Evolutionary conservation across 2,888 invertebrate species (phyloP).

Genomic region (Cheilosia grossa): DNA sequence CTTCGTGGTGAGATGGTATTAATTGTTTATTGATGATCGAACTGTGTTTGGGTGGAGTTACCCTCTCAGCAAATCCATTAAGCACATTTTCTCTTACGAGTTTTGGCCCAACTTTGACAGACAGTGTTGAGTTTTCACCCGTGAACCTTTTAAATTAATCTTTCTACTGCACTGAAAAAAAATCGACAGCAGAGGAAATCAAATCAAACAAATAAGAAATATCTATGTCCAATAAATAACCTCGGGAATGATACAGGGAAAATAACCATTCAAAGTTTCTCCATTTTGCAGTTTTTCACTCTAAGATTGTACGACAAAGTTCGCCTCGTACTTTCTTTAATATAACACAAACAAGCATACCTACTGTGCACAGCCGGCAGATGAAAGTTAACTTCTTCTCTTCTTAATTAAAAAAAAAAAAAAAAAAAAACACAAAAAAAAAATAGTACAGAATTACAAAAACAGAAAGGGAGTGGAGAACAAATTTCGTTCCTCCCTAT

Average conservation of each 20-base stretch:
- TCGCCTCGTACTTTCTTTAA: constrained; percentile 40
- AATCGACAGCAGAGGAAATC: background rate
- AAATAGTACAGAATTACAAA: background rate
- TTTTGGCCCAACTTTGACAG: background rate
- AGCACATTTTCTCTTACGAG: no score
- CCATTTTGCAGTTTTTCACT: constrained; percentile 32
- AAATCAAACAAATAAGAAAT: constrained; percentile 28
- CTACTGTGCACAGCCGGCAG: constrained; percentile 30
- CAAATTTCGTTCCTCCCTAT: background rate
- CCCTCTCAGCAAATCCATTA: background rate
- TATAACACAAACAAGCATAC: constrained; percentile 54
- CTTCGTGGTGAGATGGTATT: background rate
- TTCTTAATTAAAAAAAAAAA: constrained; percentile 42
- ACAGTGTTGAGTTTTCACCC: background rate
- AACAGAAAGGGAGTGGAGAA: constrained; percentile 1
- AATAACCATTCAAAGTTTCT: constrained; percentile 41
- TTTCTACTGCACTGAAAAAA: background rate
- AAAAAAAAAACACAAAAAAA: background rate
- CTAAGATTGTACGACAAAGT: constrained; percentile 35
- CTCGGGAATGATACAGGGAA: constrained; percentile 26
- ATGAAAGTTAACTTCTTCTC: constrained; percentile 28
- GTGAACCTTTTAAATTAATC: background rate
- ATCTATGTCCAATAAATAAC: constrained; percentile 60
- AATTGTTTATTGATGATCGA: constrained; percentile 19
- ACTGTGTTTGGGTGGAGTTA: constrained; percentile 7